Evolutionary conservation across 2,797 vertebrate species (phyloP).

Genomic region (Aplochiton taeniatus): DNA sequence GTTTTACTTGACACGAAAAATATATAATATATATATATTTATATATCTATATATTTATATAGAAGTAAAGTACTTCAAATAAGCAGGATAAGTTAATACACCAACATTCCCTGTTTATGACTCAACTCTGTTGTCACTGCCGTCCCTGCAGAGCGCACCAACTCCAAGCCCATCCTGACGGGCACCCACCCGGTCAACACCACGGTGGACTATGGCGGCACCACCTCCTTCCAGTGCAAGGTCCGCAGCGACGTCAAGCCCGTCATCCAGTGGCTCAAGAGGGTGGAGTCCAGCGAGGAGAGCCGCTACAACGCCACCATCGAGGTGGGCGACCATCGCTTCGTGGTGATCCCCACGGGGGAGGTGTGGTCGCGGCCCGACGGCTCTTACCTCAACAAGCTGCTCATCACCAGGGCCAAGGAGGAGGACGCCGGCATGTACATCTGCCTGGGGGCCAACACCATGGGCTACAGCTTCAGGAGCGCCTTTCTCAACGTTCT

Average conservation of each 20-base stretch:
- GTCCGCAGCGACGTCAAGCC: constrained; percentile 97
- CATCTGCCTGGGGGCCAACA: constrained; percentile 96
- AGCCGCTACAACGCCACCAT: constrained; percentile 97
- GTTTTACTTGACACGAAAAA: no score
- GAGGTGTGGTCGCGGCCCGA: constrained; percentile 97
- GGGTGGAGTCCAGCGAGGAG: constrained; percentile 91
- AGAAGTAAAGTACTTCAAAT: no score
- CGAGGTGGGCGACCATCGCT: constrained; percentile 92
- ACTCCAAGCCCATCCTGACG: constrained; percentile 94
- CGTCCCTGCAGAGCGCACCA: constrained; percentile 95
- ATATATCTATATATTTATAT: no score
- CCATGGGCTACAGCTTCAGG: constrained; percentile 98
- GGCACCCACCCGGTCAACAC: constrained; percentile 97
- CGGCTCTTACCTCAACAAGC: constrained; percentile 97
- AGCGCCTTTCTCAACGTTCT: constrained; percentile 95
- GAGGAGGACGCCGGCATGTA: constrained; percentile 97
- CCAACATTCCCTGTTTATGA: no score
- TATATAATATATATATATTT: no score
- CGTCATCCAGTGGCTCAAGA: constrained; percentile 97
- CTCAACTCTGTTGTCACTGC: no score
- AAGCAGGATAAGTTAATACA: no score
- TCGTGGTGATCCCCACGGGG: constrained; percentile 92
- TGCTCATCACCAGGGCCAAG: constrained; percentile 93
- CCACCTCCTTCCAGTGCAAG: constrained; percentile 97
- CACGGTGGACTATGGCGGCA: constrained; percentile 93